These are phyloP conservation scores for Tipula helvola DNA, from an alignment of 2,888 invertebrate species.

Conservation along the genomic window DNA sequence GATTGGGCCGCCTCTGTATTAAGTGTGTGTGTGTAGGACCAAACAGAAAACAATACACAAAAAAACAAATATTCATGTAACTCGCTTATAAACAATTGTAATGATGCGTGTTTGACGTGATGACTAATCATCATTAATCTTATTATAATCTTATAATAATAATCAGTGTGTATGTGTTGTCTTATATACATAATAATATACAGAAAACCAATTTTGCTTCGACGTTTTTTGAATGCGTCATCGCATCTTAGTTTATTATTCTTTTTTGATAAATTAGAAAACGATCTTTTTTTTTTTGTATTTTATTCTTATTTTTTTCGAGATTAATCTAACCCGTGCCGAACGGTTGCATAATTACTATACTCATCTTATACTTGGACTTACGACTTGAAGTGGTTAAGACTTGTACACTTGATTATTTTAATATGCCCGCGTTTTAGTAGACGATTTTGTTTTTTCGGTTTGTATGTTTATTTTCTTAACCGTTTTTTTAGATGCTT, in stretches of 20 bases:
- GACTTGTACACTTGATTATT: neutral
- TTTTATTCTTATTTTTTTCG: neutral
- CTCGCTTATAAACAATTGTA: neutral
- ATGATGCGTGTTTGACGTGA: neutral
- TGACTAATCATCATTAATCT: constrained; percentile 4
- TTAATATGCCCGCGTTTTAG: neutral
- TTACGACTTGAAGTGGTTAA: neutral
- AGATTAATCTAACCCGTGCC: neutral
- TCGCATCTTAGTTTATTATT: neutral
- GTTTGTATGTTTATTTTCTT: neutral
- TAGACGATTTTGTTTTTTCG: neutral
- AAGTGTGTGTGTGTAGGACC: neutral
- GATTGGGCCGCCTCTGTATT: neutral
- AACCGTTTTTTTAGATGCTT: neutral
- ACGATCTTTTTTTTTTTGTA: neutral
- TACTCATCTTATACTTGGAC: neutral
- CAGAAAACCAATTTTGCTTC: neutral
- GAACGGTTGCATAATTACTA: neutral
- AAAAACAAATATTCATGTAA: neutral
- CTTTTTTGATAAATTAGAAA: neutral
- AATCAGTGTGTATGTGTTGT: neutral
- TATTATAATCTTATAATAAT: neutral
- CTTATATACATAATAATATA: neutral
- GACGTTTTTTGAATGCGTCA: neutral
- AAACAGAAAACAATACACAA: neutral